Evolutionary conservation across 2,113 vertebrate genomes (phyloP).

Genomic region (Indicator indicator): DNA sequence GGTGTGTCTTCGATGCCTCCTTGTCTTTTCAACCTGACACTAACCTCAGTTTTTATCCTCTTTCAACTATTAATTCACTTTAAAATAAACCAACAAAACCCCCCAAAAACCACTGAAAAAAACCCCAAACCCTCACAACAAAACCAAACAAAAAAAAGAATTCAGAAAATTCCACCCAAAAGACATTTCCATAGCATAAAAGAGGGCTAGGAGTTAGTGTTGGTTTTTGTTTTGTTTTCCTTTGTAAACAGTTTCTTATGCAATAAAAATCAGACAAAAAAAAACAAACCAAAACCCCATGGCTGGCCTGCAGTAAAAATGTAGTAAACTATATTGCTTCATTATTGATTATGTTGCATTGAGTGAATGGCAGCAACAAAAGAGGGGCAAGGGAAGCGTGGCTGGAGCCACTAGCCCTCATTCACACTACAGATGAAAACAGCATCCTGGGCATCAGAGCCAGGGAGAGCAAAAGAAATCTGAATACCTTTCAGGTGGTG

Average conservation of each 20-base stretch:
- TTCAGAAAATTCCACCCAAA: constrained; percentile 53
- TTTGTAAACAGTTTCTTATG: constrained; percentile 86
- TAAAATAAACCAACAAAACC: too few species aligned
- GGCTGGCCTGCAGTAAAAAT: constrained; percentile 83
- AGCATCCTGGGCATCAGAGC: constrained; percentile 55
- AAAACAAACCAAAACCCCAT: constrained; percentile 34
- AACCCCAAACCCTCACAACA: too few species aligned
- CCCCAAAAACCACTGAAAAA: background rate
- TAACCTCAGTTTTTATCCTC: constrained; percentile 2
- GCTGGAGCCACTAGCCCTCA: constrained; percentile 80
- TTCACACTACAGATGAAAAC: constrained; percentile 76
- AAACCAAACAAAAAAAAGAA: constrained; percentile 4
- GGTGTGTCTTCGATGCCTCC: constrained; percentile 56
- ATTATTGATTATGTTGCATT: constrained; percentile 77
- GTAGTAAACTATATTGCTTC: constrained; percentile 87
- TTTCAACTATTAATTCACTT: constrained; percentile 13
- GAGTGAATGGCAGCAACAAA: constrained; percentile 76
- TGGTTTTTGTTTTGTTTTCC: background rate
- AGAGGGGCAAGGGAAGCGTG: constrained; percentile 63
- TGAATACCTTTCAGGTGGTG: constrained; percentile 94
- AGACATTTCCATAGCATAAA: constrained; percentile 73
- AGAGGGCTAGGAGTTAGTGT: constrained; percentile 82
- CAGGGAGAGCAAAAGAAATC: constrained; percentile 56
- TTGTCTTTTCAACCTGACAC: constrained; percentile 21
- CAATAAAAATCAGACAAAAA: constrained; percentile 74